Evolutionary conservation across 1,140 invertebrate species (phyloP).

Genomic region (Aplysia californica): DNA sequence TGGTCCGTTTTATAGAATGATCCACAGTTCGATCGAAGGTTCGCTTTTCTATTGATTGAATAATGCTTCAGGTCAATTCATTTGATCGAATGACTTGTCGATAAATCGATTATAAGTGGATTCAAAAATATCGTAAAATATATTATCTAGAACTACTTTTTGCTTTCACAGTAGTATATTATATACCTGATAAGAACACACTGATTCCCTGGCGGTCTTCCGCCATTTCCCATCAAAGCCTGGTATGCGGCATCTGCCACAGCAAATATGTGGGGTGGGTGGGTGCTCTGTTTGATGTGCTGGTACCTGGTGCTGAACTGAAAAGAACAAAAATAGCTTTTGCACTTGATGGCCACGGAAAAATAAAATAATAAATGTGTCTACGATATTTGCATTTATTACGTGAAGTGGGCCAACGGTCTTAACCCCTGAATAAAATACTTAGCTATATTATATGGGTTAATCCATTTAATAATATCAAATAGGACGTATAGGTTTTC

Average conservation of each 20-base stretch:
- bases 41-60: too few relatives aligned
- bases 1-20: too few relatives aligned
- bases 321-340: neutral
- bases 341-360: neutral
- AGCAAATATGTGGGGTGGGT: constrained; percentile 88
- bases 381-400: neutral
- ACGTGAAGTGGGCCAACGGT: neutral
- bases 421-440: neutral
- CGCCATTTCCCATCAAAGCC: constrained; percentile 84
- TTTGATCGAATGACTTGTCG: too few relatives aligned
- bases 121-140: too few relatives aligned
- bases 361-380: neutral
- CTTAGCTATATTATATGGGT: neutral
- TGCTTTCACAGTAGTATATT: too few relatives aligned
- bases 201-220: constrained; percentile 49
- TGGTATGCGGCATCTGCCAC: constrained; percentile 85
- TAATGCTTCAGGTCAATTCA: neutral
- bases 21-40: too few relatives aligned
- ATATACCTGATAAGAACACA: constrained; percentile 64
- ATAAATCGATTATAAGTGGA: too few relatives aligned
- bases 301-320: constrained; percentile 45
- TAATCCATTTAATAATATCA: neutral
- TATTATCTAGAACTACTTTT: too few relatives aligned
- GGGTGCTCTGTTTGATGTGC: constrained; percentile 58
- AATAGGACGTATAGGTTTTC: neutral